phyloP scores from a whole-genome alignment of 1,140 invertebrate genomes.

The Lepidurus apus region DNA sequence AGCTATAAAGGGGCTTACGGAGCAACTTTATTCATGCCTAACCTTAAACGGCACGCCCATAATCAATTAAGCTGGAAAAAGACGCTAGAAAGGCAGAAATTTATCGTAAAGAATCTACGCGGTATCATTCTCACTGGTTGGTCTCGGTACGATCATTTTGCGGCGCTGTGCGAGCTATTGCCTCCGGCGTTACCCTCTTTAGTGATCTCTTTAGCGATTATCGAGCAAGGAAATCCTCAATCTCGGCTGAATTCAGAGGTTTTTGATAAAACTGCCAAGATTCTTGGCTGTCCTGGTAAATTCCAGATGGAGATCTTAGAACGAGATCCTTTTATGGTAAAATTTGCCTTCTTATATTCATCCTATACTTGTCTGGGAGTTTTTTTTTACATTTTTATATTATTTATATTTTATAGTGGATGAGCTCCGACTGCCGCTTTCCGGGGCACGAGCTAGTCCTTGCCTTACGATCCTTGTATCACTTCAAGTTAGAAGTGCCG shows the following conservation, averaged over 20 bases:
- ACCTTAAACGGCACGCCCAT: conserved; percentile 58
- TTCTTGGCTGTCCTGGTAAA: neutral
- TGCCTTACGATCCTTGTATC: neutral
- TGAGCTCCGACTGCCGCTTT: neutral
- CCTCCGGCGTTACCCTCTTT: conserved; percentile 73
- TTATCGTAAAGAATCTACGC: conserved; percentile 51
- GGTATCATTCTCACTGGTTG: conserved; percentile 62
- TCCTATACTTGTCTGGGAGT: neutral
- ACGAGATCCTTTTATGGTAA: conserved; percentile 11
- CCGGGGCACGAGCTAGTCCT: neutral
- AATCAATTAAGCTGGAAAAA: conserved; percentile 62
- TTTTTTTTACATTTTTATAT: neutral
- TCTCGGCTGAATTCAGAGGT: neutral
- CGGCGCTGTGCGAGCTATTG: conserved; percentile 83
- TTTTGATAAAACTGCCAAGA: neutral
- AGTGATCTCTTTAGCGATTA: conserved; percentile 42
- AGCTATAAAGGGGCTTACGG: conserved; percentile 87
- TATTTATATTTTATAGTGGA: neutral
- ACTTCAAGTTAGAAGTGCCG: neutral
- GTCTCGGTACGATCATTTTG: conserved; percentile 86
- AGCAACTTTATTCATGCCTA: conserved; percentile 61
- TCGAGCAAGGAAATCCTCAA: neutral
- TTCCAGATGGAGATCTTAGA: neutral
- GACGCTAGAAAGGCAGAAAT: conserved; percentile 44
- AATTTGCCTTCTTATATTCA: neutral